Percentiles rank a stretch among this genome's conserved stretches.
These are phyloP conservation scores for Atta colombica DNA, from an alignment of 1,140 invertebrate genomes.

Conservation along the genomic window DNA sequence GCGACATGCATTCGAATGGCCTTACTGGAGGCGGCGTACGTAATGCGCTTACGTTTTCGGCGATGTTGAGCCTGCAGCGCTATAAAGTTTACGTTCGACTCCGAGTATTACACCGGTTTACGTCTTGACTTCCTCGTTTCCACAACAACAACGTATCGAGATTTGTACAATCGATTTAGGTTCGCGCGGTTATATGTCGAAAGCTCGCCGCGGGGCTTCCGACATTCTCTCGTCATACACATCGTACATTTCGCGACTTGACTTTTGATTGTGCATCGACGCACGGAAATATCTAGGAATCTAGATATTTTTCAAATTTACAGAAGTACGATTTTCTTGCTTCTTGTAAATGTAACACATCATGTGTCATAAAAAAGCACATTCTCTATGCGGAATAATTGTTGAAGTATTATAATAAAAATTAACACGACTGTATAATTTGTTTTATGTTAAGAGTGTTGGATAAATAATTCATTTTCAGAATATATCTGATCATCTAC, in stretches of 20 bases:
- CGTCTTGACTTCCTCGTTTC: constrained; percentile 31
- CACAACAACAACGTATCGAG: not conserved
- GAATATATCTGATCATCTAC: not conserved
- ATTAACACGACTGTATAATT: not conserved
- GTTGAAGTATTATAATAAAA: not conserved
- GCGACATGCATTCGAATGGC: constrained; percentile 53
- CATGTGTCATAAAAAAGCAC: not conserved
- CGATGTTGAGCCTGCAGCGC: constrained; percentile 35
- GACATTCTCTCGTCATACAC: not conserved
- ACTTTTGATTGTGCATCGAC: not conserved
- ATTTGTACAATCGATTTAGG: constrained; percentile 43
- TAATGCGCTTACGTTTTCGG: constrained; percentile 56
- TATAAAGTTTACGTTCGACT: constrained; percentile 54
- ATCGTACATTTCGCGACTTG: not conserved
- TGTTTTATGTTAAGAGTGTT: not conserved
- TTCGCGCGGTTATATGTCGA: constrained; percentile 18
- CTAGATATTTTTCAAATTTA: not conserved
- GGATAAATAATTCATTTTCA: constrained; percentile 9
- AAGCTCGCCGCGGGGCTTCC: not conserved
- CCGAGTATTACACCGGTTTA: constrained; percentile 35
- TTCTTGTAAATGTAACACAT: not conserved
- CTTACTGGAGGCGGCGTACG: constrained; percentile 20
- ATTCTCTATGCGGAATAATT: not conserved
- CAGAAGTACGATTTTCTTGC: not conserved
- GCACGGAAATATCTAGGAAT: too few relatives aligned